Evolutionary conservation across 1,140 invertebrate species (phyloP), one percentile per base, ranked within the genome.

Genomic region (Brachystomella parvula): DNA sequence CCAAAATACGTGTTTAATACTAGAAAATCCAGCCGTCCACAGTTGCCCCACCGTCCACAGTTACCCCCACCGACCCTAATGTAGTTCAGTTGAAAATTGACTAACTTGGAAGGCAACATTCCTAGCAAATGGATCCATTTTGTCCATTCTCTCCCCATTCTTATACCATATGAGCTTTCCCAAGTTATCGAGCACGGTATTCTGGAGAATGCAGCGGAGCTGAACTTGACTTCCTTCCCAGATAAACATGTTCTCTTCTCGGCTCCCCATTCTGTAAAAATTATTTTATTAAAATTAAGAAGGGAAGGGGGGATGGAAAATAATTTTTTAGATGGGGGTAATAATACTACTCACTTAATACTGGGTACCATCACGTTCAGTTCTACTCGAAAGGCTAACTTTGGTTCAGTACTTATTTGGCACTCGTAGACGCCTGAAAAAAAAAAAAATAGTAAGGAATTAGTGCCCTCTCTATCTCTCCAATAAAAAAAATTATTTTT

Each of bases 171-270:
- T 35, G 24, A 70, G 31, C 62, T 61, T 70, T 15, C 63, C 61
- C 31, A 68, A 57, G 56, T 66, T 63, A 24, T 68, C 68, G 26
- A 61, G 30, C 21, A 53, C 53, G 3, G 66, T 47, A 53, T 70
- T 61, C 44, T 70, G 53, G 31, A 73, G 62, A 31, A 68, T 35
- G 59, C 68, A 73, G 56, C 67, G 47, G 15, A 70, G 47, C 39
- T 70, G 61, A 30, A 70, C 71, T 59, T 70, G 58, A 57, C 71
- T 72, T 21, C 71, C 71, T 66, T 72, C 71, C 71, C 71, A 72
- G 17, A 72, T 65, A 60, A 70, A 70, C 47, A 72, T 66, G 47
- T 70, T 72, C 62, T 68, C 66, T 49, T 72, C 71, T 2, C 44
- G 63, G 28, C 61, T 61, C 47, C 67, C 68, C 57, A 72, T 72